Conservation (phyloP, 1,140 invertebrate genomes). For the Probaryconus sp. region DNA sequence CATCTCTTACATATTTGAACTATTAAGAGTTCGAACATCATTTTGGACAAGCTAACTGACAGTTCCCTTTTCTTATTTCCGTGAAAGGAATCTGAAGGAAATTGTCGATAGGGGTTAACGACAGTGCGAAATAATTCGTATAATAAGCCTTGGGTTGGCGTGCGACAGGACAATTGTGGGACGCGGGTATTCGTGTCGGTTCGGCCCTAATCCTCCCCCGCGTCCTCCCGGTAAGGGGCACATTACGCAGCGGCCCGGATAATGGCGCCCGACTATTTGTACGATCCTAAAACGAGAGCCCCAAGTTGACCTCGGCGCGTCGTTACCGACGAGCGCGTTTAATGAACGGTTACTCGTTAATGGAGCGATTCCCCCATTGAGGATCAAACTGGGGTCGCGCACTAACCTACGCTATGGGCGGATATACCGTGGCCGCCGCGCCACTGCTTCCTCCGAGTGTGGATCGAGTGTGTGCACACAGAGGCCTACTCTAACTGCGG, state of each 20-base stretch:
- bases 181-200: constrained; percentile 53
- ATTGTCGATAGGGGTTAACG: constrained; percentile 56
- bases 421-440: constrained; percentile 44
- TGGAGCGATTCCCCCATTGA: constrained; percentile 62
- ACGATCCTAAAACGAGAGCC: constrained; percentile 48
- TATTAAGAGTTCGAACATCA: no score
- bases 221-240: constrained; percentile 16
- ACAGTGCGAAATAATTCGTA: constrained; percentile 48
- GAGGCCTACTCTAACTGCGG: constrained; percentile 25
- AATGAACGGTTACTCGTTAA: constrained; percentile 67
- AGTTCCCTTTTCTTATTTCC: no score
- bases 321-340: constrained; percentile 60
- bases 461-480: neutral
- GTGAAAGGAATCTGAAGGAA: no score
- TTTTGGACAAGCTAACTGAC: no score
- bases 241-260: constrained; percentile 33
- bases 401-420: constrained; percentile 35
- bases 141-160: constrained; percentile 59
- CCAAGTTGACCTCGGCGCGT: constrained; percentile 56
- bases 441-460: constrained; percentile 29
- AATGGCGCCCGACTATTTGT: constrained; percentile 29
- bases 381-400: constrained; percentile 47
- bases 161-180: constrained; percentile 58
- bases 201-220: constrained; percentile 47
- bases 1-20: no score